Evolutionary conservation across 2,888 invertebrate species (phyloP).

Genomic region (Pandemis heparana): DNA sequence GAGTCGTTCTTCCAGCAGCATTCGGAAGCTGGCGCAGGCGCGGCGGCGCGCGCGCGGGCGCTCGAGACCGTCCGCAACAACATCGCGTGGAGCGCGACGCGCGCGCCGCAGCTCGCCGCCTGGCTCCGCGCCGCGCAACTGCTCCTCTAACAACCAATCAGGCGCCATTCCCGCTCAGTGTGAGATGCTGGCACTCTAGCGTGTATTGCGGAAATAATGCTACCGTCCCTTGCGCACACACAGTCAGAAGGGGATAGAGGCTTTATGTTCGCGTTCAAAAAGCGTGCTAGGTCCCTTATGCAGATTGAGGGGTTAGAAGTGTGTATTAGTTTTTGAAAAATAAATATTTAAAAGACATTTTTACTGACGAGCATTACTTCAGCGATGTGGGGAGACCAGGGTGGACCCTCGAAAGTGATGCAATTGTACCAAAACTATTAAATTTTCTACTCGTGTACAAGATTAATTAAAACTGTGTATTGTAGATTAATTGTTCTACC

Average conservation of each 20-base stretch:
- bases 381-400: no score
- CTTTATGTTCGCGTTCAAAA: not conserved
- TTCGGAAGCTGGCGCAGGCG: conserved; percentile 95
- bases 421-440: no score
- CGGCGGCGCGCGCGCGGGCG: conserved; percentile 89
- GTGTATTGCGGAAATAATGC: not conserved
- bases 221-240: not conserved
- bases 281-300: not conserved
- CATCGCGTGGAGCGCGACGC: conserved; percentile 90
- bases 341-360: not conserved
- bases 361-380: no score
- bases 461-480: no score
- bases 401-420: no score
- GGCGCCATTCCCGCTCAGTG: not conserved
- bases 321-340: not conserved
- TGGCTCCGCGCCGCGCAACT: conserved; percentile 82
- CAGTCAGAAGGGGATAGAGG: not conserved
- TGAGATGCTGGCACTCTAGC: not conserved
- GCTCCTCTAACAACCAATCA: not conserved
- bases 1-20: conserved; percentile 90
- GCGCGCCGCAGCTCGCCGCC: conserved; percentile 83
- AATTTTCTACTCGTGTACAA: no score
- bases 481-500: no score
- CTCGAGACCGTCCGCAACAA: conserved; percentile 92
- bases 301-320: not conserved